Evolutionary conservation across 1,140 invertebrate genomes (phyloP).

Genomic region (Hydropsyche tenuis): DNA sequence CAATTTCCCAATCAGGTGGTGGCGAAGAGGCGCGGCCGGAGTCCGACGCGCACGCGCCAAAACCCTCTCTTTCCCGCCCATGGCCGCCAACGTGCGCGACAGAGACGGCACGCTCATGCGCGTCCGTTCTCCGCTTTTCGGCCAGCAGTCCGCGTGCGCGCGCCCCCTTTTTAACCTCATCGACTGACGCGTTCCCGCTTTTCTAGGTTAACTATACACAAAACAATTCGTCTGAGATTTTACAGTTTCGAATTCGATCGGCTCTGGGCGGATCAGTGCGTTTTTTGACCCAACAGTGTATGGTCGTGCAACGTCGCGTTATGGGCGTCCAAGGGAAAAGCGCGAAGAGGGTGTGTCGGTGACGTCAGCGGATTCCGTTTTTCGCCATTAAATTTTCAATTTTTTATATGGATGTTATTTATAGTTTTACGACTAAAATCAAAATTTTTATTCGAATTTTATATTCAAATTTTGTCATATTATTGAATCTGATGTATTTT

Average conservation of each 20-base stretch:
- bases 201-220: constrained; percentile 19
- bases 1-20: background rate
- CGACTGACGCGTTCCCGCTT: constrained; percentile 16
- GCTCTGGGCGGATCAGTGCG: no score
- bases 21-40: background rate
- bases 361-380: constrained; percentile 2
- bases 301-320: background rate
- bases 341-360: constrained; percentile 16
- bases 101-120: constrained; percentile 2
- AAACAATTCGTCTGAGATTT: background rate
- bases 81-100: background rate
- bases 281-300: no score
- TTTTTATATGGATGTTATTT: no score
- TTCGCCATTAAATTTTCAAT: no score
- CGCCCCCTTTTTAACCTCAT: constrained; percentile 30
- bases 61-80: background rate
- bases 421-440: no score
- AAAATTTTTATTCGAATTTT: no score
- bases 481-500: no score
- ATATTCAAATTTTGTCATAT: no score
- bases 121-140: constrained; percentile 12
- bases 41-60: background rate
- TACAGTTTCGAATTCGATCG: no score
- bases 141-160: constrained; percentile 14
- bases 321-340: background rate